Evolutionary conservation across 23 tunicate species (phyloP).

Genomic region (Trididemnum miniatum): DNA sequence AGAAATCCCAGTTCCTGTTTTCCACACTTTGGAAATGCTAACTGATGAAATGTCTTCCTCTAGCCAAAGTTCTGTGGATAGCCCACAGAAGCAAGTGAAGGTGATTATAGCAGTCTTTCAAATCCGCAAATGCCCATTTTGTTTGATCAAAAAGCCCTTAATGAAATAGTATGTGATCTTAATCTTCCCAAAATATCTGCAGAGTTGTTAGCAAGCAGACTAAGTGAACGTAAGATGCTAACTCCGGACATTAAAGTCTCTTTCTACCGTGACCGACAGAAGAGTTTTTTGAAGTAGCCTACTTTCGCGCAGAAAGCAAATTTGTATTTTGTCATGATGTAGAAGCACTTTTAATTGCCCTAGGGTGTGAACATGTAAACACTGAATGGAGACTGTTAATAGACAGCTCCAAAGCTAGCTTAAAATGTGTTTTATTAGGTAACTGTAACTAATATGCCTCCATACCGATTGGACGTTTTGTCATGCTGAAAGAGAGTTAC

Average conservation of each 20-base stretch:
- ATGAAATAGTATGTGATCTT: conserved; percentile 14
- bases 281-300: neutral
- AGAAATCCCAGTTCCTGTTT: conserved; percentile 10
- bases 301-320: conserved; percentile 5
- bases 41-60: conserved; percentile 7
- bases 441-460: conserved; percentile 14
- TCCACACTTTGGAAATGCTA: neutral
- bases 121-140: conserved; percentile 20
- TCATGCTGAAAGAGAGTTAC: too few species aligned
- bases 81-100: neutral
- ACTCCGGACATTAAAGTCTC: conserved; percentile 6
- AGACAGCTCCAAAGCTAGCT: too few species aligned
- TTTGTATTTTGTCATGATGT: conserved; percentile 13
- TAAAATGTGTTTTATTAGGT: neutral
- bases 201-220: conserved; percentile 7
- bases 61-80: neutral
- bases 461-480: neutral
- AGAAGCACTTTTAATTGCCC: conserved; percentile 10
- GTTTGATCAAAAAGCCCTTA: conserved; percentile 20
- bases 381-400: conserved; percentile 15
- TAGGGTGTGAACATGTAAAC: conserved; percentile 2
- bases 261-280: conserved; percentile 12
- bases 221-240: conserved; percentile 12
- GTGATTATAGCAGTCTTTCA: neutral
- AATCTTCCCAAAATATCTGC: neutral